Evolutionary conservation across 2,888 invertebrate genomes (phyloP), one percentile per base, ranked within the genome.

Genomic region (Empis livida): DNA sequence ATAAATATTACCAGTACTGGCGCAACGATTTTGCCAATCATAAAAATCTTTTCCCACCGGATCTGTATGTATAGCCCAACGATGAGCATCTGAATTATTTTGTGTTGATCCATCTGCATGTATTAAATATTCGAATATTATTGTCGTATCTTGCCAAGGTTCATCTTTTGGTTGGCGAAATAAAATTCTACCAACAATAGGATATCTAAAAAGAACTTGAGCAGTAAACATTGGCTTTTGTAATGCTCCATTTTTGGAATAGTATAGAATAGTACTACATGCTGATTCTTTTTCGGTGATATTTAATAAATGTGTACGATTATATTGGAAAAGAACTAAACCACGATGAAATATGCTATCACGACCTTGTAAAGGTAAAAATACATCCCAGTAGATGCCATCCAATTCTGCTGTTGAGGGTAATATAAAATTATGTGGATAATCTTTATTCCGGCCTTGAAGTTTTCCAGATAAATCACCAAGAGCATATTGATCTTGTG

Each of bases 391-490:
- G 62, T 87, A 86, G 35, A 77, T 67, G 1, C 84, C 84, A 52
- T 74, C 80, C 13, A 88, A 72, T 65, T 86, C 85, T 46, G 81
- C 79, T 35, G 75, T 65, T 2, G 81, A 83, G 0, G 79, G 77
- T 43, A 86, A 70, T 23, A 84, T 71, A 57, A 79, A 78, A 56
- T 77, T 75, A 58, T 80, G 82, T 61, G 79, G 79, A 42, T 78
- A 71, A 54, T 79, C 76, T 58, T 80, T 79, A 35, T 84, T 84
- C 48, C 84, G 74, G 13, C 77, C 79, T 55, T 84, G 80, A 53
- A 84, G 77, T 68, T 94, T 94, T 16, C 92, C 92, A 46, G 88
- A 83, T 11, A 95, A 69, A 62, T 94, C 93, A 0, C 95, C 95
- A 4, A 92, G 72, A 2, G 90, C 82, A 60, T 93, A 95, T 64